phyloP scores from a whole-genome alignment of 2,113 vertebrate species.

The Physeter macrocephalus region DNA sequence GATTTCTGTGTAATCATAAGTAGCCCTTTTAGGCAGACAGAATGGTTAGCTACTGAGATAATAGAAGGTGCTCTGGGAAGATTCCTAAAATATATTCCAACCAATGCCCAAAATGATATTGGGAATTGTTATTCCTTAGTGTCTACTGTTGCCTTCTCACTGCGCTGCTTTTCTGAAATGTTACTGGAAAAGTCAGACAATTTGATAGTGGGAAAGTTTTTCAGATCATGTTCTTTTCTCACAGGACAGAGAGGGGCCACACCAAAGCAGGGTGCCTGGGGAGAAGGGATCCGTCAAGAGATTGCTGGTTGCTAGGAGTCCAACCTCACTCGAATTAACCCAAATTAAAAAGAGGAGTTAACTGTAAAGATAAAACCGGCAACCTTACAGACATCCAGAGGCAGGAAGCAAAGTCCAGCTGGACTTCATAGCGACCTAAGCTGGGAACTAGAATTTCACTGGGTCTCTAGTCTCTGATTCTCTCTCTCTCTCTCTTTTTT shows the following conservation, averaged over 20 bases:
- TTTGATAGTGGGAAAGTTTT: not conserved
- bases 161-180: not conserved
- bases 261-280: not conserved
- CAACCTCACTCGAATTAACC: not conserved
- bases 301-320: constrained; percentile 21
- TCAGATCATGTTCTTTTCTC: not conserved
- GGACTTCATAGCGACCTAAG: not conserved
- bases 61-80: not conserved
- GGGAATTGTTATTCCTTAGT: not conserved
- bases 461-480: not conserved
- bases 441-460: not conserved
- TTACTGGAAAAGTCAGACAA: not conserved
- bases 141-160: not conserved
- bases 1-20: not conserved
- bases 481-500: not conserved
- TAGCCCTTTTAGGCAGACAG: not conserved
- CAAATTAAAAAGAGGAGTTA: constrained; percentile 6
- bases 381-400: not conserved
- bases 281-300: not conserved
- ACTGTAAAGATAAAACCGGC: not conserved
- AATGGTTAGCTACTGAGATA: not conserved
- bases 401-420: constrained; percentile 22
- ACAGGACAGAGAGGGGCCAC: not conserved
- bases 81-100: not conserved
- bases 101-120: not conserved